Base-by-base conservation (phyloP, 2,888 invertebrate species). In the Corbicula japonica region DNA sequence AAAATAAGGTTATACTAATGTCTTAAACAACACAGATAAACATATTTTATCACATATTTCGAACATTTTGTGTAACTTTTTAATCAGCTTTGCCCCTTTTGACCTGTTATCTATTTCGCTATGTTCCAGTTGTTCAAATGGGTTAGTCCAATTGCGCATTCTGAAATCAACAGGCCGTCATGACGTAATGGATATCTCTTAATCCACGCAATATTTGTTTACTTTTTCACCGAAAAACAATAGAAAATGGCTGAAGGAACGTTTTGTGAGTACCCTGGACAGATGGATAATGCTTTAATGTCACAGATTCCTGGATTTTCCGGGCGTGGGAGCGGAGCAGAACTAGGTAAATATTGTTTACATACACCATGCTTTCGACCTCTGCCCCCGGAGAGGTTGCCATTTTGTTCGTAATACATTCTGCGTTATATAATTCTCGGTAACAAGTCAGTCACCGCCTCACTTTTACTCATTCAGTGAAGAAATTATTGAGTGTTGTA, bases 141-240 rank as follows among this genome's bases (percentile, higher is more conserved):
- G 80, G 69, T 50, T 63, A 58, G 66, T 44, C 87, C 84, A 80
- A 83, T 85, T 86, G 85, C 83, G 80, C 80, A 86, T 77, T 56
- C 75, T 75, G 85, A 72, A 76, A 79, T 86, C 84, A 83, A 81
- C 76, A 74, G 65, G 79, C 50, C 54, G 65, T 60, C 30, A 84
- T 88, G 87, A 88, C 88, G 88, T 88, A 88, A 88, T 78, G 77
- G 72, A 81, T 80, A 81, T 74, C 78, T 80, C 70, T 61, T 78
- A 76, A 75, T 76, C 63, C 56, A 65, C 54, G 35, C 30, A 48
- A 72, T 80, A 61, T 61, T 66, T 65, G 71, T 35, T 54, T 66
- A 46, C 74, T 74, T 80, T 76, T 46, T 38, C 35, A 46, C 61
- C 61, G 61, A 41, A 63, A 75, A 70, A 48, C 62, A 60, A 30